Evolutionary conservation across 2,797 vertebrate genomes (phyloP).

Genomic region (Sarcoramphus papa): DNA sequence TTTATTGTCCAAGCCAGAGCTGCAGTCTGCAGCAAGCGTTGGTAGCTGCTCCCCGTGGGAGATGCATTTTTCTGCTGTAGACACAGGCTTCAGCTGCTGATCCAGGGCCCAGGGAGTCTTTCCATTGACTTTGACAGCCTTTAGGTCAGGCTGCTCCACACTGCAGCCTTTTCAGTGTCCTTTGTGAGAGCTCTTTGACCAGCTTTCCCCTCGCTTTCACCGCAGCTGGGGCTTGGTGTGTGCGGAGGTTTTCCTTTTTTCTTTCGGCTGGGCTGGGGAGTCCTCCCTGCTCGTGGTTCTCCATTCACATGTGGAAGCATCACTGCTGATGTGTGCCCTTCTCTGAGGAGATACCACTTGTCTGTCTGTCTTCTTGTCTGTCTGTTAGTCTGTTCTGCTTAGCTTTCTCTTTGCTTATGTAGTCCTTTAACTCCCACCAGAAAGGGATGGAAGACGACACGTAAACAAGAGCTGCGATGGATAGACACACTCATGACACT

Average conservation of each 20-base stretch:
- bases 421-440: background rate
- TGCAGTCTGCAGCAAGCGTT: background rate
- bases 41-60: background rate
- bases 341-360: background rate
- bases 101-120: background rate
- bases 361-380: background rate
- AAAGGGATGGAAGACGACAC: background rate
- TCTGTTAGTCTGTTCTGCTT: background rate
- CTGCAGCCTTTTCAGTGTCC: background rate
- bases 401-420: background rate
- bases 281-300: background rate
- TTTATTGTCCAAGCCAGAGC: background rate
- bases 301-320: background rate
- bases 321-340: background rate
- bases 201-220: background rate
- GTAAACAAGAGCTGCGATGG: background rate
- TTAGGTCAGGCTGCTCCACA: background rate
- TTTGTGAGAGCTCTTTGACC: conserved; percentile 27
- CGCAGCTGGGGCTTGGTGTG: background rate
- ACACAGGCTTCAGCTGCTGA: background rate
- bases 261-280: background rate
- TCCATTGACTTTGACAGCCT: background rate
- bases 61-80: background rate
- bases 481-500: background rate
- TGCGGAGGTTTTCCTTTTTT: background rate